Base-by-base conservation (phyloP, 2,888 invertebrate species). In the Scaptomyza polygonia region DNA sequence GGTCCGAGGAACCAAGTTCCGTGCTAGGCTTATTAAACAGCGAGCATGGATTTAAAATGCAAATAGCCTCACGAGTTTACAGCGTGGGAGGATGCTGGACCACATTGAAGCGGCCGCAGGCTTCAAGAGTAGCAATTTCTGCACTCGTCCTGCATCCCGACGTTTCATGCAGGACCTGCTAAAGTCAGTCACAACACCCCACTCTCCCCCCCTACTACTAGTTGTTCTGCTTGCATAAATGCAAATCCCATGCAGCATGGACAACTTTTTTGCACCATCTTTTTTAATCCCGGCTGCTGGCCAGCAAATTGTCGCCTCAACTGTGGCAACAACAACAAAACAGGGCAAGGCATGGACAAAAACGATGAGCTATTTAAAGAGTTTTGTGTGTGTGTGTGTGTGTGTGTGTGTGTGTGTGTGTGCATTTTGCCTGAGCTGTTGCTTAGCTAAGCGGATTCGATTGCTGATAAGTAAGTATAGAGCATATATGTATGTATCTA, bases 301-400 rank as follows among this genome's bases (percentile, higher is more conserved):
- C 66, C 75, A 63, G 81, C 88, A 78, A 81, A 87, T 81, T 81
- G 88, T 81, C 78, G 74, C 74, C 80, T 54, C 59, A 54, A 59
- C 52, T 29, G 40, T 25, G 36, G 5, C 25, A 39, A 21, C 12
- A 32, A 32, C 12, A 21, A 34, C 18, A 5, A 14, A 16, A 39
- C 16, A 9, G 16, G 12, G 5, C 30, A 30, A n/a, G 21, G 21
- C 3, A 21, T 21, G 21, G 14, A 39, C n/a, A 32, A 11, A 39
- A 48, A 51, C 56, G 58, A 55, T 62, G 68, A 62, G 52, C 58
- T 47, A 54, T 36, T 27, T 54, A 55, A 39, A 27, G 39, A 11
- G 39, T 53, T 21, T 1, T 21, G 30, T 59, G 7, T 36, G 36
- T 36, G 36, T 36, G n/a, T 36, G n/a, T 36, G 34, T 47, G 6